Percentiles rank a stretch among this genome's conserved stretches.
These are phyloP conservation scores for Bombylius major DNA, from an alignment of 2,888 invertebrate genomes.

Conservation along the genomic window DNA sequence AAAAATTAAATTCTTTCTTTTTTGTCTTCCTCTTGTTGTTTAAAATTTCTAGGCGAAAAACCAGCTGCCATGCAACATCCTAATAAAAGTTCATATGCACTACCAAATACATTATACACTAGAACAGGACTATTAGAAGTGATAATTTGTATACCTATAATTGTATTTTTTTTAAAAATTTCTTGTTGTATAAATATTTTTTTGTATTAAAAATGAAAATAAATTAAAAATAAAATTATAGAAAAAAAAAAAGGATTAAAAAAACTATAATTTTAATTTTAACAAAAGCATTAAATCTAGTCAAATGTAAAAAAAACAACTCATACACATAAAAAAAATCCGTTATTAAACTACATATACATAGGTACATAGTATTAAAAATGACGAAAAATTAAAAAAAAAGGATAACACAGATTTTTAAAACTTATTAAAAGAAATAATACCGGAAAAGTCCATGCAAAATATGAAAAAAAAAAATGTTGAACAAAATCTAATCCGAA, in stretches of 20 bases:
- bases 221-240: no score
- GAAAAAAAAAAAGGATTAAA: no score
- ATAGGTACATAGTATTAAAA: no score
- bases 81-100: constrained; percentile 34
- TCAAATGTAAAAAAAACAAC: no score
- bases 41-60: constrained; percentile 45
- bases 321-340: no score
- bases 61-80: constrained; percentile 64
- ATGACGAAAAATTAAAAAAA: no score
- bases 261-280: background rate
- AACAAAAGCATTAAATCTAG: background rate
- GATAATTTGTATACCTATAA: constrained; percentile 13
- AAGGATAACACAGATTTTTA: no score
- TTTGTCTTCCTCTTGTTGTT: constrained; percentile 16
- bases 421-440: no score
- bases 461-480: no score
- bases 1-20: background rate
- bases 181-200: constrained; percentile 14
- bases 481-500: no score
- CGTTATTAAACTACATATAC: no score
- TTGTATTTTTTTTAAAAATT: constrained; percentile 11
- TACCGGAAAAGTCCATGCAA: no score
- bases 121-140: constrained; percentile 9
- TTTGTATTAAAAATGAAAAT: constrained; percentile 2
- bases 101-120: constrained; percentile 1